Evolutionary conservation across 1,140 invertebrate species (phyloP).

Genomic region (Lysiphlebus fabarum): DNA sequence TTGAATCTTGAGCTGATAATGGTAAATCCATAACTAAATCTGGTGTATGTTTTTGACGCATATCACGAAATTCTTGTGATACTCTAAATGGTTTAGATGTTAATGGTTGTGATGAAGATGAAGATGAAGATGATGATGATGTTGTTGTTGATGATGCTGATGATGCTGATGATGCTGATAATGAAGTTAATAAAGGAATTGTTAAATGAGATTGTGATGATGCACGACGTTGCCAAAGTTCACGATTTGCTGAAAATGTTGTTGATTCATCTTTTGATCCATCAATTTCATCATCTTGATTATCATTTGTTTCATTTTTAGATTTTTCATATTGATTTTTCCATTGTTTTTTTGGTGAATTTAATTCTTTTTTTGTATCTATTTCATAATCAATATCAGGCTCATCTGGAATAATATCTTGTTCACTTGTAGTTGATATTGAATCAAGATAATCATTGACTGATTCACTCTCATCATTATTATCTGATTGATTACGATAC

Average conservation of each 20-base stretch:
- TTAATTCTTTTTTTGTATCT: constrained; percentile 9
- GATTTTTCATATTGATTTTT: constrained; percentile 38
- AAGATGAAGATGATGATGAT: constrained; percentile 55
- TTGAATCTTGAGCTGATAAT: constrained; percentile 53
- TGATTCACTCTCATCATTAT: constrained; percentile 27
- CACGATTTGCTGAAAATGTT: constrained; percentile 56
- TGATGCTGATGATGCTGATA: constrained; percentile 25
- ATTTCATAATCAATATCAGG: constrained; percentile 17
- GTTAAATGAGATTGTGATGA: constrained; percentile 56
- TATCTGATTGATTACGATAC: constrained; percentile 12
- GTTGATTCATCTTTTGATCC: constrained; percentile 18
- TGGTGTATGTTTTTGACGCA: constrained; percentile 70
- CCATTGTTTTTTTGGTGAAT: constrained; percentile 46
- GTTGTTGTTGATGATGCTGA: constrained; percentile 22
- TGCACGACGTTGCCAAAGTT: constrained; percentile 63
- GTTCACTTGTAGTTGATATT: constrained; percentile 25
- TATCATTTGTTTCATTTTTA: constrained; percentile 48
- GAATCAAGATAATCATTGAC: constrained; percentile 31
- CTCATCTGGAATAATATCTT: constrained; percentile 10
- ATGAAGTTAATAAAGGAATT: constrained; percentile 25
- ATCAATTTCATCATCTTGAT: constrained; percentile 17
- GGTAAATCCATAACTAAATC: constrained; percentile 89
- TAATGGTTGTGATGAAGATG: constrained; percentile 37
- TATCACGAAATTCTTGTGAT: constrained; percentile 53
- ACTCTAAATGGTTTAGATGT: constrained; percentile 44